Evolutionary conservation across 2,888 invertebrate genomes (phyloP), one percentile per base, ranked within the genome.

Genomic region (Magallana nippona): DNA sequence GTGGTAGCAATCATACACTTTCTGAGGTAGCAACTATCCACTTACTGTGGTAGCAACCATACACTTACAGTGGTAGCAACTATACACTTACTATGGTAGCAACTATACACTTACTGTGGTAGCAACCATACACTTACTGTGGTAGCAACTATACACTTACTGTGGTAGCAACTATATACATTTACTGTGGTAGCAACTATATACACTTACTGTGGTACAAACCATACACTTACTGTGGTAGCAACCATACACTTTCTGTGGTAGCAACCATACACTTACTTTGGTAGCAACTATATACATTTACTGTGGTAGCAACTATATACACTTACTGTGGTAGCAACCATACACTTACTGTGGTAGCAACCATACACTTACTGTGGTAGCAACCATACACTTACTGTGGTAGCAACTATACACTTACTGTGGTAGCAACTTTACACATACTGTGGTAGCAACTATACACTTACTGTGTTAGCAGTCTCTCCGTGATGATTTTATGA

Each of bases 181-280:
- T 93, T 90, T 87, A 94, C 94, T 91, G 91, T 71, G 93, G 93
- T 10, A 94, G 91, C n/a, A n/a, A n/a, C n/a, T n/a, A n/a, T n/a
- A 77, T 77, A 81, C 19, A 91, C 93, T 90, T 87, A 94, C 94
- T 91, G 91, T 71, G 93, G 93, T 10, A 94, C n/a, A n/a, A 91
- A 32, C 32, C 5, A 77, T 77, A 81, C 19, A 91, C 93, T 90
- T 87, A 94, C 94, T 91, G 91, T 71, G 93, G 93, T 10, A 94
- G 91, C n/a, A n/a, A 32, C 32, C 5, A 77, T 77, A 81, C 19
- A 91, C 93, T 90, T 87, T 93, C 94, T 91, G 91, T 71, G 93
- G 93, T 10, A 94, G 91, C n/a, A n/a, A 32, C 32, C 5, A 77
- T 77, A 81, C 19, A 91, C 93, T 90, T 87, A 94, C 94, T 91